These are phyloP conservation scores for Crotalus helleri DNA, from an alignment of 2,113 vertebrate species.

Conservation along the genomic window DNA sequence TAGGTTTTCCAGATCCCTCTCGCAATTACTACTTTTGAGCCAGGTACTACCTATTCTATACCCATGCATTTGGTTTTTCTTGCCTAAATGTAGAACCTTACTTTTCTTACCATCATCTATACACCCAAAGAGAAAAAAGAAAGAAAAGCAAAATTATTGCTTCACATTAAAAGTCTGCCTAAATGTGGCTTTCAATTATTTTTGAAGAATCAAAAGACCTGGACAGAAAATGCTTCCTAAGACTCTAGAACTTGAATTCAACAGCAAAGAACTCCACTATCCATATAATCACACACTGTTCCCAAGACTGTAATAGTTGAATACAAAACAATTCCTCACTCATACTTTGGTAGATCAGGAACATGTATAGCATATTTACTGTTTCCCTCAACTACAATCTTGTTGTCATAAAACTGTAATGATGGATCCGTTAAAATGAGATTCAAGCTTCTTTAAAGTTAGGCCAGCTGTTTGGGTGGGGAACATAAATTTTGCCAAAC, in stretches of 20 bases:
- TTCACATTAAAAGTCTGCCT: not conserved
- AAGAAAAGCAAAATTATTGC: not conserved
- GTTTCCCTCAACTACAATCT: not conserved
- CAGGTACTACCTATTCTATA: not conserved
- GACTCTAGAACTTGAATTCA: not conserved
- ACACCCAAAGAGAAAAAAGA: not conserved
- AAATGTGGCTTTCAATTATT: not conserved
- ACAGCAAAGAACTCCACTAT: not conserved
- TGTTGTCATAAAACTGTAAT: not conserved
- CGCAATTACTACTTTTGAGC: not conserved
- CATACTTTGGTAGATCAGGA: not conserved
- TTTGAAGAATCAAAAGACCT: not conserved
- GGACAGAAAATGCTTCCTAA: not conserved
- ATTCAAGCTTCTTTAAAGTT: not conserved
- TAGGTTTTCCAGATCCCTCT: not conserved
- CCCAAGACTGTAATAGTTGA: not conserved
- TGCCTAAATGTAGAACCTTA: not conserved
- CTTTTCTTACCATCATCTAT: not conserved
- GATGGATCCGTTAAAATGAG: not conserved
- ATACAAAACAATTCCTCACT: not conserved
- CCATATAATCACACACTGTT: not conserved
- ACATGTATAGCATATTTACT: not conserved
- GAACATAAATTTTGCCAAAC: not conserved
- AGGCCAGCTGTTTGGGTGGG: slow-evolving; percentile 12
- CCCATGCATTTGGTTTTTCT: not conserved